Percentiles rank a stretch among this genome's conserved stretches.
Conservation (phyloP, 2,888 invertebrate species). For the Rambutsinella grinnellia region DNA sequence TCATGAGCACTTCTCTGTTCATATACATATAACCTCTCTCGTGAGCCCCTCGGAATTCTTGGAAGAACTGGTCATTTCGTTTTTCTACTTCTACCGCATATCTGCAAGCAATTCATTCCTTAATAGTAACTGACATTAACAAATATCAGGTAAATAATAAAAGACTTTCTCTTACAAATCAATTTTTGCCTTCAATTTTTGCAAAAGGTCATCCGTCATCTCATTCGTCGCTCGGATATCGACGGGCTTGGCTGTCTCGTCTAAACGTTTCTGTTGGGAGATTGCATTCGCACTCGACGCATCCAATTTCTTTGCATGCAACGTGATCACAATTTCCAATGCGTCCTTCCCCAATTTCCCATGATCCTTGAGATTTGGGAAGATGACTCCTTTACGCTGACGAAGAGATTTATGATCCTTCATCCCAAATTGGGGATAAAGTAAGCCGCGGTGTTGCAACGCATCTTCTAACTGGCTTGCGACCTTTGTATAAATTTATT, state of each 20-base stretch:
- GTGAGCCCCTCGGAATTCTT: slow-evolving; percentile 60
- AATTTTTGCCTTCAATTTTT: slow-evolving; percentile 64
- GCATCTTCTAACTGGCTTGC: slow-evolving; percentile 66
- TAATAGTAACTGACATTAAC: slow-evolving; percentile 4
- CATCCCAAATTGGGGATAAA: slow-evolving; percentile 66
- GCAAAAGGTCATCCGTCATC: slow-evolving; percentile 63
- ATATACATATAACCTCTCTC: slow-evolving; percentile 57
- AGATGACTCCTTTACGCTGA: slow-evolving; percentile 66
- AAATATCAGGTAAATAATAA: slow-evolving; percentile 2
- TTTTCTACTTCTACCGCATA: slow-evolving; percentile 60
- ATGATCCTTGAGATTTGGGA: slow-evolving; percentile 66
- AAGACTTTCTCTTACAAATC: slow-evolving; percentile 57
- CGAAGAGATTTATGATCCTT: slow-evolving; percentile 62
- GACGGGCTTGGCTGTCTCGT: slow-evolving; percentile 17
- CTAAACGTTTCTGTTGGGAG: slow-evolving; percentile 52
- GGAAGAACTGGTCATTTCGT: slow-evolving; percentile 58
- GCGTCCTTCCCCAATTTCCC: slow-evolving; percentile 66
- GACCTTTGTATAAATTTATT: slow-evolving; percentile 46
- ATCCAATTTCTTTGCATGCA: slow-evolving; percentile 62
- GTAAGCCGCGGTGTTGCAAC: slow-evolving; percentile 63
- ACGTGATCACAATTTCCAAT: slow-evolving; percentile 65
- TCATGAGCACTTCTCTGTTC: slow-evolving; percentile 57
- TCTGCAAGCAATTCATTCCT: slow-evolving; percentile 45
- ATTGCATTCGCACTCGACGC: slow-evolving; percentile 57
- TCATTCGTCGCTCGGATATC: slow-evolving; percentile 48